Evolutionary conservation across 2,888 invertebrate species (phyloP), one percentile per base, ranked within the genome.

Genomic region (Neria commutata): DNA sequence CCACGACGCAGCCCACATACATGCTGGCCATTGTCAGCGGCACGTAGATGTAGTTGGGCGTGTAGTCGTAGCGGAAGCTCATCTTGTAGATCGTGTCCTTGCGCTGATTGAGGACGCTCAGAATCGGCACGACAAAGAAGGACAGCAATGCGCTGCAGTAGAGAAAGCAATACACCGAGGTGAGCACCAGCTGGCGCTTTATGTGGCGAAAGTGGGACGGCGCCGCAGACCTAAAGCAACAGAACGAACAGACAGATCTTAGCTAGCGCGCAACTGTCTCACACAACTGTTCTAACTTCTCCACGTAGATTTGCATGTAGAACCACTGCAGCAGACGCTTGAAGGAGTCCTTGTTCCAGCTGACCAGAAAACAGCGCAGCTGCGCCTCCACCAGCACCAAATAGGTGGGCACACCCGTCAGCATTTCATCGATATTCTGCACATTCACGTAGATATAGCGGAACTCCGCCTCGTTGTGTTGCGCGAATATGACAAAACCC

Each of bases 381-480:
- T 73, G 68, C 0, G 63, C 45, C 61, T 78, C 78, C 1, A 71
- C 62, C 1, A 79, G 50, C 3, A 73, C 63, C 29, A 78, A n/a
- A 50, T 68, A 72, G 0, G 75, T 74, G 2, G 75, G 75, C 24
- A 74, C 62, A 10, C 72, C 76, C 6, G 70, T 72, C 2, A 78
- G 52, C 65, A 74, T 65, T 29, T 69, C 60, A 56, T 73, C 76
- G 5, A 78, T 60, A 19, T 75, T 64, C 11, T 67, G 24, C 0
- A 62, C 53, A 58, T 73, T 58, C n/a, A 50, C 51, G 2, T 69
- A 6, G 34, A 77, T 21, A 46, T 71, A 78, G 23, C 67, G 65
- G 6, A 70, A 45, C 40, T 78, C 73, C 23, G 70, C 76, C 21
- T 72, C 75, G 54, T 70, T 67, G 54, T 68, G 67, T 17, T 67